Conservation (phyloP, 2,113 vertebrate genomes). For the Aix galericulata region DNA sequence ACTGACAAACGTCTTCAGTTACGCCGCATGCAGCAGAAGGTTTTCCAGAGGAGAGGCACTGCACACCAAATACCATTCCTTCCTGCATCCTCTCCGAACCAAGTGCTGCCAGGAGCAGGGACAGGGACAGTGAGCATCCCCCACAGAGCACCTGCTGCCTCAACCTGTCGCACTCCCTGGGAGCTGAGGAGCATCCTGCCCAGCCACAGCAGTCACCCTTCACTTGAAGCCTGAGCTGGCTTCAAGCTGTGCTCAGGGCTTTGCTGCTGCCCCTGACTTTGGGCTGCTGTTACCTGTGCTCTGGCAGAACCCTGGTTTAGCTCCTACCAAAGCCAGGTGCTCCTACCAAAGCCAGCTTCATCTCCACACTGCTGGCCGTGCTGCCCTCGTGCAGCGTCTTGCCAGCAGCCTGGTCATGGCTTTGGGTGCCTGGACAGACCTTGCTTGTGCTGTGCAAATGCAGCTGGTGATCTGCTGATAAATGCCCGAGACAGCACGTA, state of each 20-base stretch:
- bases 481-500: background rate
- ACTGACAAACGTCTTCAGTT: background rate
- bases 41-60: background rate
- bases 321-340: too few relatives aligned
- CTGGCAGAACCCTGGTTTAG: too few relatives aligned
- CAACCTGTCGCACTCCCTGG: fast-evolving
- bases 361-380: too few relatives aligned
- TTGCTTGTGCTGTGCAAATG: background rate
- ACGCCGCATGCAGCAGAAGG: background rate
- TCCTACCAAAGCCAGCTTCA: too few relatives aligned
- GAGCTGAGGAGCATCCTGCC: background rate
- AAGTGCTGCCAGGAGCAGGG: too few relatives aligned
- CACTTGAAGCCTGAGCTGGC: background rate
- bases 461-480: background rate
- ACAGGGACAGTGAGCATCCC: background rate
- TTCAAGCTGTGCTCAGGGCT: too few relatives aligned
- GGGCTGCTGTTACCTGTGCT: too few relatives aligned
- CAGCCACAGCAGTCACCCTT: fast-evolving
- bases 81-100: too few relatives aligned
- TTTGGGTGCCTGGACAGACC: background rate
- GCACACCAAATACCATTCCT: background rate
- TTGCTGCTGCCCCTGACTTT: too few relatives aligned
- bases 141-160: too few relatives aligned
- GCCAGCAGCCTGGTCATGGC: too few relatives aligned
- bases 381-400: too few relatives aligned